Conservation (phyloP, 2,797 vertebrate genomes). For the Allenopithecus nigroviridis region DNA sequence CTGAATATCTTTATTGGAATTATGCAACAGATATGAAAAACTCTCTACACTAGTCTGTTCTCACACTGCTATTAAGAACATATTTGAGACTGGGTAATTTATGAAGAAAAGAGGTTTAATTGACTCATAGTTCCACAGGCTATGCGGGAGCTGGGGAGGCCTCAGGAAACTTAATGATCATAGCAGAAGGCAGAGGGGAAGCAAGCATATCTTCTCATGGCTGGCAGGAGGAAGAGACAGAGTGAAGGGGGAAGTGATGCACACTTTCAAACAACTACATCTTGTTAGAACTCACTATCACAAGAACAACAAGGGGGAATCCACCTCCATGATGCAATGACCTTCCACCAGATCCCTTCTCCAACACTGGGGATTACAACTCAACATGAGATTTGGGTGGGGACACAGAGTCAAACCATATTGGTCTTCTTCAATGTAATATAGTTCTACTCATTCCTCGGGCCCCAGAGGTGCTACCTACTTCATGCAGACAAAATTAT, state of each 20-base stretch:
- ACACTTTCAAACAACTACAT: neutral
- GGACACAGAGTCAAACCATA: neutral
- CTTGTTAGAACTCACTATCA: neutral
- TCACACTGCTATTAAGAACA: neutral
- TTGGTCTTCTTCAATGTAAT: rapidly evolving
- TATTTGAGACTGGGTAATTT: neutral
- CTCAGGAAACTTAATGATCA: neutral
- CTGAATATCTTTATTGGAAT: neutral
- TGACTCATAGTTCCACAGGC: neutral
- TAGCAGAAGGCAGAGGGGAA: too few relatives aligned
- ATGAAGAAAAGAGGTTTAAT: neutral
- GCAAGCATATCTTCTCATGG: too few relatives aligned
- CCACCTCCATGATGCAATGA: neutral
- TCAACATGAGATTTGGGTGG: neutral
- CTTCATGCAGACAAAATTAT: neutral
- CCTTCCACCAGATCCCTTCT: neutral
- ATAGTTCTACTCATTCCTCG: neutral
- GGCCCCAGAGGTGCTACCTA: neutral
- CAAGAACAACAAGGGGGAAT: neutral
- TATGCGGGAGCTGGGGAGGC: neutral
- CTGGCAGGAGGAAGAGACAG: too few relatives aligned
- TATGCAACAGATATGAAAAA: neutral
- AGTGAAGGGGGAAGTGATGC: too few relatives aligned
- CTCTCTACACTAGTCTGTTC: neutral
- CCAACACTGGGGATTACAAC: neutral